phyloP scores from a whole-genome alignment of 2,797 vertebrate genomes.

The Chelmon rostratus region DNA sequence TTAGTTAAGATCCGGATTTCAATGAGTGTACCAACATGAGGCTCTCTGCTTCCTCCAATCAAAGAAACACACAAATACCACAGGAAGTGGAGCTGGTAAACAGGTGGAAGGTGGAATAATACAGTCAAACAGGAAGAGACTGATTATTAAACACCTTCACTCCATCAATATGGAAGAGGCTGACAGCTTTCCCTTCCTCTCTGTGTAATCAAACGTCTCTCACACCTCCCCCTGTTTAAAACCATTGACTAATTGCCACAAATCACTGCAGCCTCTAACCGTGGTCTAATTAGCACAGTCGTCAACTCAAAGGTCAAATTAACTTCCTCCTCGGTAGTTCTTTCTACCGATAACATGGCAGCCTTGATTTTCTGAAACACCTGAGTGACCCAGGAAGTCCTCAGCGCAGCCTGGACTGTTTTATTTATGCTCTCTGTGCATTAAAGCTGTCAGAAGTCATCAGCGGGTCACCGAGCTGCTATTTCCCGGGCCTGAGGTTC shows the following conservation, averaged over 20 bases:
- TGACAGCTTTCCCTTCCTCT: slow-evolving; percentile 9
- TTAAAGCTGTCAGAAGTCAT: slow-evolving; percentile 32
- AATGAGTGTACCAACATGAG: not conserved
- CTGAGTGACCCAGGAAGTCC: slow-evolving; percentile 12
- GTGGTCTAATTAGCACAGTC: not conserved
- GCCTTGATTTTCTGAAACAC: not conserved
- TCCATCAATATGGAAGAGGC: not conserved
- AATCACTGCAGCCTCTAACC: not conserved
- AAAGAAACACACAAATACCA: not conserved
- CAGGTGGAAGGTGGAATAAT: slow-evolving; percentile 2
- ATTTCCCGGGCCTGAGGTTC: not conserved
- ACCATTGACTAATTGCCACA: not conserved
- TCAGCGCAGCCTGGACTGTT: not conserved
- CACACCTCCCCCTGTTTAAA: not conserved
- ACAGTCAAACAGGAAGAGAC: slow-evolving; percentile 6
- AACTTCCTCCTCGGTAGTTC: not conserved
- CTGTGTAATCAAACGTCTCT: not conserved
- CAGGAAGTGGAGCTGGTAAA: not conserved
- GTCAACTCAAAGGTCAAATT: not conserved
- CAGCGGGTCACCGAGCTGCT: not conserved
- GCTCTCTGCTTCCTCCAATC: not conserved
- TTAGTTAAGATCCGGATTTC: too few species aligned
- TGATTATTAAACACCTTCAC: not conserved
- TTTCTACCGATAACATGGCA: not conserved
- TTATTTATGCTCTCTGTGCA: slow-evolving; percentile 54